phyloP scores from a whole-genome alignment of 2,888 invertebrate species.

The Philaethria dido region DNA sequence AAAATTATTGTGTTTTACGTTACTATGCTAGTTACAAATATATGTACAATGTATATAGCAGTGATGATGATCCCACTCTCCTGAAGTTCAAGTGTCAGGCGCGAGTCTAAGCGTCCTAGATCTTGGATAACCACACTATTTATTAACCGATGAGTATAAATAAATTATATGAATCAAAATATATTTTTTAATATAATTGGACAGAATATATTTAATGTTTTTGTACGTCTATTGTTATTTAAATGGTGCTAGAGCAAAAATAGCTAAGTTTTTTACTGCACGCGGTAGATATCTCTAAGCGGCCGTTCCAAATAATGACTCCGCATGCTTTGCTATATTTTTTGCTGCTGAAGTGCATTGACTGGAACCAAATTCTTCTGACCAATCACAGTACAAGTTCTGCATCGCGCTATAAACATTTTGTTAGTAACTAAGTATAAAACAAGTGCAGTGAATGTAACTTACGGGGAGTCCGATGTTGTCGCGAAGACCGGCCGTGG shows the following conservation, averaged over 20 bases:
- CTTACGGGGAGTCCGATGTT: conserved; percentile 77
- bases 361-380: conserved; percentile 64
- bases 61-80: too few species aligned
- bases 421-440: conserved; percentile 53
- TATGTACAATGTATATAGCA: neutral
- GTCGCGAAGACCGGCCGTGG: conserved; percentile 78
- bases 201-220: neutral
- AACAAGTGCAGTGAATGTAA: conserved; percentile 36
- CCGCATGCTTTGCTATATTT: conserved; percentile 58
- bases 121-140: too few species aligned
- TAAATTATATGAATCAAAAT: neutral
- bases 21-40: too few species aligned
- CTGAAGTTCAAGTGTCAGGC: neutral
- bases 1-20: too few species aligned
- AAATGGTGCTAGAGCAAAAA: neutral
- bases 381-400: conserved; percentile 62
- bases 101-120: neutral
- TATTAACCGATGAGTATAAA: neutral
- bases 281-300: conserved; percentile 25
- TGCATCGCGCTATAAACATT: conserved; percentile 68
- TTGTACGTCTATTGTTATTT: neutral
- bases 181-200: neutral
- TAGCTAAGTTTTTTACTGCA: conserved; percentile 34
- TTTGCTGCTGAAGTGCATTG: conserved; percentile 63
- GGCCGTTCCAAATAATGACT: conserved; percentile 41